phyloP scores from a whole-genome alignment of 2,113 vertebrate species.

The Amphilophus citrinellus region DNA sequence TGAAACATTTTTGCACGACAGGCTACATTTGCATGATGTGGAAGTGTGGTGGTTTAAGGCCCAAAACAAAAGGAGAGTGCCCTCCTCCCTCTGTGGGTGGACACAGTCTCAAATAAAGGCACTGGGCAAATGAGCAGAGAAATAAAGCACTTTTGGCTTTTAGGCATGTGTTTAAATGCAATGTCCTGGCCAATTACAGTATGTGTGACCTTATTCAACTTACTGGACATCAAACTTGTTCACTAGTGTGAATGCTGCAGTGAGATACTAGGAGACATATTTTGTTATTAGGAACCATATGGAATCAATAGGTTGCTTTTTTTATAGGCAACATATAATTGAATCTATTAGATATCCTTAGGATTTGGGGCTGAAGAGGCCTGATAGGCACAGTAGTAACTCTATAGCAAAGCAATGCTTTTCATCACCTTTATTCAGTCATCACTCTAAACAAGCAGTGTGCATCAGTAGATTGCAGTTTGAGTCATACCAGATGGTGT shows the following conservation, averaged over 20 bases:
- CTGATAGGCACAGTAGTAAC: background rate
- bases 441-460: background rate
- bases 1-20: constrained; percentile 48
- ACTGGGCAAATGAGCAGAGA: constrained; percentile 9
- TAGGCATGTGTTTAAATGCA: constrained; percentile 16
- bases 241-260: background rate
- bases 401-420: background rate
- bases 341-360: background rate
- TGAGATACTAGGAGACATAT: background rate
- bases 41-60: constrained; percentile 11
- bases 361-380: background rate
- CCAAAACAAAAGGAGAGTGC: background rate
- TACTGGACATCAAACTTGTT: background rate
- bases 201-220: background rate
- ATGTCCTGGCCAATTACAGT: constrained; percentile 14
- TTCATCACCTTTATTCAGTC: background rate
- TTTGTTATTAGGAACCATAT: background rate
- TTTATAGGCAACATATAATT: background rate
- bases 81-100: constrained; percentile 1
- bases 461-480: background rate
- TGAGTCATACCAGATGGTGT: constrained; percentile 34
- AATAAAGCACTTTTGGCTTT: background rate
- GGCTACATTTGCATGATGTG: constrained; percentile 33
- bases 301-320: background rate
- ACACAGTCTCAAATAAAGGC: background rate